A percentile compares a stretch with the other conserved stretches of the same genome.
Conservation (phyloP, 1,140 invertebrate species). For the Samia ricini region DNA sequence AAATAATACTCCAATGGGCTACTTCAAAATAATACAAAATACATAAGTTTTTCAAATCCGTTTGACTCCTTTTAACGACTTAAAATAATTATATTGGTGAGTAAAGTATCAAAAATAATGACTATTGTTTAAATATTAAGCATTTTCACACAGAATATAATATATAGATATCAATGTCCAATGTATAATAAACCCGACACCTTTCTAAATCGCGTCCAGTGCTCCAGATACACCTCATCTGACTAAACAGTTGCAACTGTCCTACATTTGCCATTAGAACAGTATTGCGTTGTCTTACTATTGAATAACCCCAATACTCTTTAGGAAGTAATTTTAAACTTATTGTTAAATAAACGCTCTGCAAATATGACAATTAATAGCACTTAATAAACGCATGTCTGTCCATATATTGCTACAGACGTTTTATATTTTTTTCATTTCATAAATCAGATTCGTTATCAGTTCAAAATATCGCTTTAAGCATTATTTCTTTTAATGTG, state of each 20-base stretch:
- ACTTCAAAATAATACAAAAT: too few species aligned
- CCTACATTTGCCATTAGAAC: slow-evolving; percentile 25
- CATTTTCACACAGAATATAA: too few species aligned
- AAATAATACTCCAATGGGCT: too few species aligned
- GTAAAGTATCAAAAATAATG: too few species aligned
- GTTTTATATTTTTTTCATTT: background rate
- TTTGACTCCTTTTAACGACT: too few species aligned
- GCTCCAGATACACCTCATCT: slow-evolving; percentile 25
- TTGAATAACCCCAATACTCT: slow-evolving; percentile 9
- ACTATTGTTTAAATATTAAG: too few species aligned
- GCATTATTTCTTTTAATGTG: background rate
- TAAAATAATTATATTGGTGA: too few species aligned
- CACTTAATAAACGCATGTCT: background rate
- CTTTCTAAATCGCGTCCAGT: slow-evolving; percentile 25
- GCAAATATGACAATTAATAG: background rate
- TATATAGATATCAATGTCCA: background rate
- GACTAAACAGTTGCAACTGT: slow-evolving; percentile 25
- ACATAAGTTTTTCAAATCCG: too few species aligned
- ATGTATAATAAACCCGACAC: slow-evolving; percentile 12
- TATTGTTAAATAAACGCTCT: background rate
- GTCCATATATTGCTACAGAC: background rate
- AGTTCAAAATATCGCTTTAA: background rate
- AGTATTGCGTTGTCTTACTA: slow-evolving; percentile 14
- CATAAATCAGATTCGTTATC: background rate
- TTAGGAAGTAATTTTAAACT: background rate